Conservation (phyloP, 2,888 invertebrate species). For the Mesorhabditis belari region DNA sequence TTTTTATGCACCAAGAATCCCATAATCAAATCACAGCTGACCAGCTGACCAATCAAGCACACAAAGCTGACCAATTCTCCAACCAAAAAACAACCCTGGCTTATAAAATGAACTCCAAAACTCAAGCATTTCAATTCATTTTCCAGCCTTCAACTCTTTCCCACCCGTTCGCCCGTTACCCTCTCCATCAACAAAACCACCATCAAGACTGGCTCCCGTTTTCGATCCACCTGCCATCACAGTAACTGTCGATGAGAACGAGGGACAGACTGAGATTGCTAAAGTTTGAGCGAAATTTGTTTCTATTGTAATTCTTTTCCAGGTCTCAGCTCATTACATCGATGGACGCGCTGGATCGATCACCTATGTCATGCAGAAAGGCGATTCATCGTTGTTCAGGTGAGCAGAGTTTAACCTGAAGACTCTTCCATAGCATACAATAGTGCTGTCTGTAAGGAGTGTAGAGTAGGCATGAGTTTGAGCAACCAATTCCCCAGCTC, state of each 20-base stretch:
- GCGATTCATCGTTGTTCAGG: conserved; percentile 39
- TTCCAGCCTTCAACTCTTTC: background rate
- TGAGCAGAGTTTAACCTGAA: conserved; percentile 4
- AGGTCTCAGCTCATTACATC: conserved; percentile 41
- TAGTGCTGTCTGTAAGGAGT: too few relatives aligned
- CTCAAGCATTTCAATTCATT: background rate
- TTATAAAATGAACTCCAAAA: background rate
- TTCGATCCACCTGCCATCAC: conserved; percentile 37
- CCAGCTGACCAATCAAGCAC: too few relatives aligned
- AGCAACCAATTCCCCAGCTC: too few relatives aligned
- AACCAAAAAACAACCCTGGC: too few relatives aligned
- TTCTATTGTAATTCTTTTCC: background rate
- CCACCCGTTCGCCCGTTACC: background rate
- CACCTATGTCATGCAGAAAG: conserved; percentile 45
- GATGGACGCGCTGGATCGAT: conserved; percentile 43
- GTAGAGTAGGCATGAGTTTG: too few relatives aligned
- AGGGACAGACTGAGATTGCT: conserved; percentile 41
- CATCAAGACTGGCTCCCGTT: conserved; percentile 39
- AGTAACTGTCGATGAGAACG: conserved; percentile 48
- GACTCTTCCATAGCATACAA: too few relatives aligned
- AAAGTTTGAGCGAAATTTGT: conserved; percentile 6
- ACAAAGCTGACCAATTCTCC: too few relatives aligned
- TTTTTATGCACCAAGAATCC: too few relatives aligned
- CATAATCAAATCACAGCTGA: too few relatives aligned
- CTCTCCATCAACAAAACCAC: background rate